Conservation (phyloP, 1,140 invertebrate genomes). For the Aphaenogaster floridana region DNA sequence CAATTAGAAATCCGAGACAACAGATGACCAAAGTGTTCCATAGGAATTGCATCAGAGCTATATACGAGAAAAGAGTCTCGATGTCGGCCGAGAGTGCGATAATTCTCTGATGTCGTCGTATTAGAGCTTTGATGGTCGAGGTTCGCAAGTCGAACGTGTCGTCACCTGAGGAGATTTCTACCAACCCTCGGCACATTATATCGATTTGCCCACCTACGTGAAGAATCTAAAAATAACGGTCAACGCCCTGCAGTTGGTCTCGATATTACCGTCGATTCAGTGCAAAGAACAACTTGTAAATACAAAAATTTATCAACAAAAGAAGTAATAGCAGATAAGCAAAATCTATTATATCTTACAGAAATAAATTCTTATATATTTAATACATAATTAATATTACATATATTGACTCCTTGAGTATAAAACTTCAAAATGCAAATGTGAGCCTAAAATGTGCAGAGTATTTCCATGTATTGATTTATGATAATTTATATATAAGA, state of each 20-base stretch:
- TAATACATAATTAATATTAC: slow-evolving; percentile 2
- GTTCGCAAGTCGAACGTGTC: not conserved
- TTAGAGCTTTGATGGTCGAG: slow-evolving; percentile 26
- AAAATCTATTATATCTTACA: not conserved
- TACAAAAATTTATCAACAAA: not conserved
- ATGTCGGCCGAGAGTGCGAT: slow-evolving; percentile 46
- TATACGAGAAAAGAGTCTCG: slow-evolving; percentile 56
- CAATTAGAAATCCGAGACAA: slow-evolving; percentile 56
- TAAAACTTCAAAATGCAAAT: too few relatives aligned
- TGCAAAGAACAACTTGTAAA: slow-evolving; percentile 7
- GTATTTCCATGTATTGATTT: too few relatives aligned
- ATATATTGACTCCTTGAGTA: too few relatives aligned
- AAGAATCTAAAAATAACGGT: slow-evolving; percentile 66
- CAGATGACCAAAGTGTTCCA: slow-evolving; percentile 60
- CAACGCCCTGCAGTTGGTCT: slow-evolving; percentile 42
- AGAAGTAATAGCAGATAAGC: not conserved
- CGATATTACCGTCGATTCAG: not conserved
- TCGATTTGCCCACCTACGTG: slow-evolving; percentile 63
- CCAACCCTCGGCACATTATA: slow-evolving; percentile 52
- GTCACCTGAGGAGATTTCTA: slow-evolving; percentile 51
- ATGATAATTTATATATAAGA: too few relatives aligned
- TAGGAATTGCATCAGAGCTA: slow-evolving; percentile 56
- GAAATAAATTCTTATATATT: not conserved
- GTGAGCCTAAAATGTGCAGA: too few relatives aligned
- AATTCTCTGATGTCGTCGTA: slow-evolving; percentile 58